Evolutionary conservation across 2,113 vertebrate genomes (phyloP), one percentile per base, ranked within the genome.

Genomic region (Triplophysa dalaica): DNA sequence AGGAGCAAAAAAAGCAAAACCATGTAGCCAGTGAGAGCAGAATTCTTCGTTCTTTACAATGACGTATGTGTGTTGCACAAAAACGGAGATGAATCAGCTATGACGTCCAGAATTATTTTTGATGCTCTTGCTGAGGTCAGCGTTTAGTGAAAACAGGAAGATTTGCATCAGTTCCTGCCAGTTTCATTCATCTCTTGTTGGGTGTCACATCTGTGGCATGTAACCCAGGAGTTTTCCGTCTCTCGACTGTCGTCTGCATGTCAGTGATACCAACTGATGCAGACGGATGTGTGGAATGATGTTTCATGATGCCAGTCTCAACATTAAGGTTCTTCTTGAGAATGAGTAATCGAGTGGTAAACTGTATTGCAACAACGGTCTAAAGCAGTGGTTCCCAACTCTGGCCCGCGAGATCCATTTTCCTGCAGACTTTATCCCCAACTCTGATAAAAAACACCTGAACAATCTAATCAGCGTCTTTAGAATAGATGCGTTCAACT

Each of bases 71-170:
- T 73, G 70, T 60, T 73, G 54, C 70, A 43, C 54, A 73, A 0
- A 6, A 22, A 11, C 7, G 2, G 22, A 38, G 2, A 58, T 72
- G 70, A 38, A 16, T 73, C 70, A 60, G 8, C 33, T 24, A 21
- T 73, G 70, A 73, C 54, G 54, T 61, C 54, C 22, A 33, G 33
- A 22, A 16, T 60, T 60, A 54, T 43, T 73, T 4, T 5, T 60
- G 54, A 43, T 58, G 54, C 17, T 8, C 13, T 33, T n/a, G 6
- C 19, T 70, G 24, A 60, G n/a, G 21, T 22, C 12, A 17, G 1
- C 41, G 6, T 41, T 6, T 1, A 16, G 16, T 60, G 33, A 73
- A 41, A 61, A 73, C 1, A 22, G 33, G n/a, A 73, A 73, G 70
- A 41, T 6, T 56, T 13, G 48, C 6, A 58, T 2, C 17, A n/a